phyloP scores from a whole-genome alignment of 2,888 invertebrate genomes.

The Baccha elongata region DNA sequence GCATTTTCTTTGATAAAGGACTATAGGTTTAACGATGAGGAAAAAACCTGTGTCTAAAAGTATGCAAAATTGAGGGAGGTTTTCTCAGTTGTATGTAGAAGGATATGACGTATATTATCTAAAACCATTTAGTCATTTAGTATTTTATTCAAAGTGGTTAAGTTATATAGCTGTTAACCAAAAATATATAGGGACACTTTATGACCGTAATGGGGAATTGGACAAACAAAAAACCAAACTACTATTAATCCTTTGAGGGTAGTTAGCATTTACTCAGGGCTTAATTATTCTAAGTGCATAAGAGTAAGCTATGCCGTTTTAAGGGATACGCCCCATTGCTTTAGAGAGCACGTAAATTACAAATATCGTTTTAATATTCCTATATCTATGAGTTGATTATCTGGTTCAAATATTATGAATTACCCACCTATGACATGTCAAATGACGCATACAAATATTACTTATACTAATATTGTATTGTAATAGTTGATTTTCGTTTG shows the following conservation, averaged over 20 bases:
- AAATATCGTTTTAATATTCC: too few relatives aligned
- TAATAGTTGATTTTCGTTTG: too few relatives aligned
- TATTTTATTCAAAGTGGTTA: constrained; percentile 32
- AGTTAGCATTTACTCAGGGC: constrained; percentile 74
- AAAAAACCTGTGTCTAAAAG: background rate
- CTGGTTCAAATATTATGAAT: too few relatives aligned
- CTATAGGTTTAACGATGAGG: background rate
- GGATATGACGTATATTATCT: background rate
- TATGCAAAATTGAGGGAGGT: background rate
- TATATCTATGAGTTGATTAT: too few relatives aligned
- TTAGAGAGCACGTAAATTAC: too few relatives aligned
- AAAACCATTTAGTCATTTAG: constrained; percentile 10
- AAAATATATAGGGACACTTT: constrained; percentile 36
- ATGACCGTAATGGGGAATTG: constrained; percentile 44
- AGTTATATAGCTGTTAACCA: constrained; percentile 22
- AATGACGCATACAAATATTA: too few relatives aligned
- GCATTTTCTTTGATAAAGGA: constrained; percentile 6
- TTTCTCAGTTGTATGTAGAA: background rate
- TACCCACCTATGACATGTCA: too few relatives aligned
- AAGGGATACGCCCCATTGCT: too few relatives aligned
- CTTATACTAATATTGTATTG: too few relatives aligned
- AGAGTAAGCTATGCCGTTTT: too few relatives aligned
- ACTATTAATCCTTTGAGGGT: constrained; percentile 51
- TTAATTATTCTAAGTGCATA: too few relatives aligned
- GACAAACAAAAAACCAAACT: constrained; percentile 43